A percentile compares a stretch with the other conserved stretches of the same genome.
phyloP scores from a whole-genome alignment of 2,797 vertebrate genomes.

The Anableps anableps region DNA sequence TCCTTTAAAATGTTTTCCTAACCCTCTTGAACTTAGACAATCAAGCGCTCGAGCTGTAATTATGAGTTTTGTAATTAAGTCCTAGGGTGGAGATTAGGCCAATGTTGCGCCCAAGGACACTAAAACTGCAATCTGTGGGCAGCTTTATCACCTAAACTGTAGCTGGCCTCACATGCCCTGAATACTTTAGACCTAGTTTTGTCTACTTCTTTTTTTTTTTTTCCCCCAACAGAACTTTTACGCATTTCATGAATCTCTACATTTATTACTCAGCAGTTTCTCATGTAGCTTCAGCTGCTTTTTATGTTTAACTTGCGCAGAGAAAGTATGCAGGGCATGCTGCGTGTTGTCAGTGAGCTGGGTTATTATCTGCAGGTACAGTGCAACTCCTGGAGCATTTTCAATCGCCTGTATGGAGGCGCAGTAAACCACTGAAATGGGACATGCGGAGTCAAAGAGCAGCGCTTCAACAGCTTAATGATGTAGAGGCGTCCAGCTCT shows the following conservation, averaged over 20 bases:
- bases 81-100: neutral
- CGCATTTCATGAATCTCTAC: conserved; percentile 7
- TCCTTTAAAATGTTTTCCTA: neutral
- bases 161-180: conserved; percentile 1
- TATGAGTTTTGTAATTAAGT: neutral
- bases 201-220: neutral
- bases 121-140: conserved; percentile 3
- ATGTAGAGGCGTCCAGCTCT: conserved; percentile 75
- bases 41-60: neutral
- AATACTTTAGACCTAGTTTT: conserved; percentile 29
- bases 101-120: neutral
- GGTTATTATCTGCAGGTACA: conserved; percentile 65
- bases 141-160: neutral
- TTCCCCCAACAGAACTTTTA: conserved; percentile 3
- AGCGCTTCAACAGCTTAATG: conserved; percentile 79
- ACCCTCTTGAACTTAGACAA: neutral
- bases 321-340: conserved; percentile 11
- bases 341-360: conserved; percentile 49
- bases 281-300: conserved; percentile 19
- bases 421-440: conserved; percentile 69
- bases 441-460: conserved; percentile 77
- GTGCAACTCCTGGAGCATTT: conserved; percentile 57
- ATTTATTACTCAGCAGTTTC: conserved; percentile 28
- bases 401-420: conserved; percentile 52
- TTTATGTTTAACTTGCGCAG: conserved; percentile 38